Base-by-base conservation (phyloP, 2,797 vertebrate species). In the Gymnoscopelus braueri region DNA sequence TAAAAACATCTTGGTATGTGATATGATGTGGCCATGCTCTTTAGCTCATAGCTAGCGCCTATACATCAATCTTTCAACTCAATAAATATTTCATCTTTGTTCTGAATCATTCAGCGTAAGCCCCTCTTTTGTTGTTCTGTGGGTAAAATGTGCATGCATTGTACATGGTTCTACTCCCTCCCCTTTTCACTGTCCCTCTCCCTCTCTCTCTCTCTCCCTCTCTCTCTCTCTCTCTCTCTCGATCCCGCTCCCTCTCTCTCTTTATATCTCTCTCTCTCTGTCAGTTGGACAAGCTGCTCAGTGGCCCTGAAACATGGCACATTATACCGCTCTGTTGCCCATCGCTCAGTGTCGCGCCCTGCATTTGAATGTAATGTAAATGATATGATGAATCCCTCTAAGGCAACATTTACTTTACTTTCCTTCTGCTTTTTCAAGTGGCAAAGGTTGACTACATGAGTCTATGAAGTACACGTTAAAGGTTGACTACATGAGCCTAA, bases 281-380 rank as follows among this genome's bases (percentile, higher is more conserved):
- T 88, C 87, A 89, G 82, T 85, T 82, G 80, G 84, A 90, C 91
- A 88, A 89, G 92, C 90, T 92, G 92, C 87, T 93, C 91, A 90
- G 86, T 92, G 92, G 92, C 90, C 91, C 91, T 89, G 89, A 94
- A 92, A 93, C 87, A 79, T 60, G 51, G 69, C 78, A 65, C 72
- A 90, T 94, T 91, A 89, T 90, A 80, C 85, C 85, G 87, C 92
- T 92, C 86, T 79, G 89, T 80, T 93, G 92, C 84, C 88, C 90
- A 78, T 60, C 83, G 62, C 79, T 87, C 87, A 81, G 88, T 65
- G 68, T 75, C 87, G 87, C 88, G 82, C 74, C 66, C 76, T 83
- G 83, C 83, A 87, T 89, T 74, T 86, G 87, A 90, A 91, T 85
- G 80, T 80, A 84, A 92, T 92, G 92, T 91, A 93, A 94, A 93